Conservation (phyloP, 2,888 invertebrate genomes). For the Trileptium ribeirensis region DNA sequence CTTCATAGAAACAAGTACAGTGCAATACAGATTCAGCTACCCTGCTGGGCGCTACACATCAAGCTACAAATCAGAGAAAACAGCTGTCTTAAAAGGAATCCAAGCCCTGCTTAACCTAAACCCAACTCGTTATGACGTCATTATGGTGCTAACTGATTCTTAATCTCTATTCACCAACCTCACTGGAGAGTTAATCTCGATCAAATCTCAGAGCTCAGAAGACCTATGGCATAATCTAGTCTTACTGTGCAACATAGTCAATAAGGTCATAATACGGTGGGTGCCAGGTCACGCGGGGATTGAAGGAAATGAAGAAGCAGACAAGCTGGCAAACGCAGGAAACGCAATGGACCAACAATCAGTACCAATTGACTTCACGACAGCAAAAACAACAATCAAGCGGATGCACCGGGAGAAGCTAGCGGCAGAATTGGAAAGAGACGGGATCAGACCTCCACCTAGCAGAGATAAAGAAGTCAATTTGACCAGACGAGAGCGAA, state of each 20-base stretch:
- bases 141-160: too few relatives aligned
- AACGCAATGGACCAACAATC: neutral
- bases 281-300: neutral
- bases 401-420: neutral
- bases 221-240: too few relatives aligned
- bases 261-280: too few relatives aligned
- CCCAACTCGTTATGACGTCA: neutral
- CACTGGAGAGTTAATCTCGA: too few relatives aligned
- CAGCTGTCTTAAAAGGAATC: neutral
- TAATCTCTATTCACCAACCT: too few relatives aligned
- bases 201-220: too few relatives aligned
- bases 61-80: neutral
- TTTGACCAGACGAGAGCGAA: too few relatives aligned
- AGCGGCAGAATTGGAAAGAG: neutral
- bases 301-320: neutral
- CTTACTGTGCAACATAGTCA: too few relatives aligned
- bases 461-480: neutral
- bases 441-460: neutral
- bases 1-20: neutral
- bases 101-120: neutral
- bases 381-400: neutral
- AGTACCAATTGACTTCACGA: neutral
- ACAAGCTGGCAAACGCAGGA: neutral
- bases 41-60: neutral
- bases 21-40: neutral